Conservation (phyloP, 2,797 vertebrate genomes). For the Tragopan temminckii region DNA sequence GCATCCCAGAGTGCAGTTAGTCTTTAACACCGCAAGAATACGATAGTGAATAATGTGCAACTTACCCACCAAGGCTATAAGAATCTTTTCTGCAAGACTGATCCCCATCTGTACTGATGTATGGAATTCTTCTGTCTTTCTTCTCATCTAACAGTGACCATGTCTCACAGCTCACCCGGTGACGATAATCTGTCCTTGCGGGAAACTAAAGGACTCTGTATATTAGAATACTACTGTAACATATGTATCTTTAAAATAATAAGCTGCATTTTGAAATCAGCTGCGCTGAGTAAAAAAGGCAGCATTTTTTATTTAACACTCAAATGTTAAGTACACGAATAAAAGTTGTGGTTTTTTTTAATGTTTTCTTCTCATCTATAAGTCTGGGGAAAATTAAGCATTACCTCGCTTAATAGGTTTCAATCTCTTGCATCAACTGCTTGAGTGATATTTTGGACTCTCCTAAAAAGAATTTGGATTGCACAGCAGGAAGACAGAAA, state of each 20-base stretch:
- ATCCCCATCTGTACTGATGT: rapidly evolving
- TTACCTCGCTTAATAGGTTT: slow-evolving; percentile 62
- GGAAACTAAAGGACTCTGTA: neutral
- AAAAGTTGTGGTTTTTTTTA: neutral
- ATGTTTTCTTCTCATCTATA: slow-evolving; percentile 39
- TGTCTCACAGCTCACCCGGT: neutral
- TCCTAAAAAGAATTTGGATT: slow-evolving; percentile 48
- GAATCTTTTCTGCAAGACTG: neutral
- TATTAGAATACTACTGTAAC: neutral
- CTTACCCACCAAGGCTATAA: neutral
- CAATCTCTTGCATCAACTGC: neutral
- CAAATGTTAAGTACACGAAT: slow-evolving; percentile 23
- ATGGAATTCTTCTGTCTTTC: neutral
- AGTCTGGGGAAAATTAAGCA: slow-evolving; percentile 31
- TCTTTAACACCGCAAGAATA: neutral
- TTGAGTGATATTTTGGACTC: slow-evolving; percentile 44
- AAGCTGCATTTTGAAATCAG: neutral
- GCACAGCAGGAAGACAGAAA: slow-evolving; percentile 32
- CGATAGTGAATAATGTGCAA: neutral
- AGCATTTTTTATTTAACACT: slow-evolving; percentile 20
- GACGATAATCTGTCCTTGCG: neutral
- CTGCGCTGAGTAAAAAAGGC: neutral
- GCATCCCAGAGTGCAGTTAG: neutral
- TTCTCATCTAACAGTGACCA: neutral
- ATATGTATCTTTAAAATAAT: neutral